phyloP scores from a whole-genome alignment of 53 echinoderm and acorn worm genomes.

The Patiria pectinifera region DNA sequence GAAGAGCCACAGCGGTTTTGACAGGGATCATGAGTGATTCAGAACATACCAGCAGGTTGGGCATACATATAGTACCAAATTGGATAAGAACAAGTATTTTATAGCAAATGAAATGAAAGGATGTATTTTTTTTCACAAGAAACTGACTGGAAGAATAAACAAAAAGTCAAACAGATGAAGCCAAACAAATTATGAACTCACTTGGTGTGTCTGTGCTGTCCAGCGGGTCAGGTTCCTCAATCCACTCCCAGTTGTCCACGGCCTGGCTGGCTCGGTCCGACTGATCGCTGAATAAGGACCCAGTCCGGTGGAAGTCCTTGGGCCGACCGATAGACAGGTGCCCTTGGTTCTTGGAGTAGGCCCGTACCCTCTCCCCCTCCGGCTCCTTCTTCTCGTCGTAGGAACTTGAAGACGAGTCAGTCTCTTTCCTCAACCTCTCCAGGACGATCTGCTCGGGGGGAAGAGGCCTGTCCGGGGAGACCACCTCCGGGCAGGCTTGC shows the following conservation, averaged over 20 bases:
- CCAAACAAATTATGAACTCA: not conserved
- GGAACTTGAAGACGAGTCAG: not conserved
- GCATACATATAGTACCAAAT: no score
- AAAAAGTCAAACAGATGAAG: not conserved
- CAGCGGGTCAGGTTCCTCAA: slow-evolving; percentile 36
- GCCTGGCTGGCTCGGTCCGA: not conserved
- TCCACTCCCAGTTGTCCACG: slow-evolving; percentile 46
- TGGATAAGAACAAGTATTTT: no score
- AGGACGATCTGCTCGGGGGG: slow-evolving; percentile 46
- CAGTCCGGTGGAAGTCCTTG: not conserved
- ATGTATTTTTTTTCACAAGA: no score
- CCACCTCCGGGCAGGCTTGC: not conserved
- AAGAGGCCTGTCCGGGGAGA: not conserved
- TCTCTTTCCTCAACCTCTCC: not conserved
- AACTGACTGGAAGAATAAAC: not conserved
- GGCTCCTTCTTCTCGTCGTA: not conserved
- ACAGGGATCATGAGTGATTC: no score
- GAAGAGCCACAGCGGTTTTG: no score
- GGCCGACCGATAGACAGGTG: slow-evolving; percentile 28
- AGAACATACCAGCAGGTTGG: no score
- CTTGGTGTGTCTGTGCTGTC: not conserved
- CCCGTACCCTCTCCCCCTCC: not conserved
- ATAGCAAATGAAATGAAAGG: no score
- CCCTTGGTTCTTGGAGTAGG: slow-evolving; percentile 44
- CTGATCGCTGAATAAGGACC: slow-evolving; percentile 33